Conservation (phyloP, 2,888 invertebrate species). For the Laothoe populi region DNA sequence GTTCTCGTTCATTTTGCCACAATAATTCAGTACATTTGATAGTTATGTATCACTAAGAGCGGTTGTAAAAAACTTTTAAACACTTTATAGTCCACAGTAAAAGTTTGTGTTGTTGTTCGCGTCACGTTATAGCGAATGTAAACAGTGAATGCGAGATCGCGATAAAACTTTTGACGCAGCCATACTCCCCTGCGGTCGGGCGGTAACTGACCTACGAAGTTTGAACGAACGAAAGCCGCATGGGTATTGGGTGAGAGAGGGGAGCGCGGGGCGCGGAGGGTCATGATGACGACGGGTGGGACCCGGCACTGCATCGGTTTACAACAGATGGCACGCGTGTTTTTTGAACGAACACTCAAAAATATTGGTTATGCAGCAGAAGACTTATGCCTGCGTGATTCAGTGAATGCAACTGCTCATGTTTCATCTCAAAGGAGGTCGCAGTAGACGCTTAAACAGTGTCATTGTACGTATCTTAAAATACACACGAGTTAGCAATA, state of each 20-base stretch:
- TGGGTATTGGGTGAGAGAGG: conserved; percentile 69
- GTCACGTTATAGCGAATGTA: conserved; percentile 77
- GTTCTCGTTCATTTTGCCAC: conserved; percentile 75
- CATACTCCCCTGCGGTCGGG: conserved; percentile 84
- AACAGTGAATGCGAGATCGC: conserved; percentile 79
- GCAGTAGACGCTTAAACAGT: conserved; percentile 59
- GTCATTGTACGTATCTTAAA: conserved; percentile 40
- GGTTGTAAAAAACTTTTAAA: conserved; percentile 60
- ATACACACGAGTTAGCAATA: conserved; percentile 20
- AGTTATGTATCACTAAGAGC: conserved; percentile 64
- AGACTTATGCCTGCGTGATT: conserved; percentile 79
- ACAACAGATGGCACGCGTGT: conserved; percentile 85
- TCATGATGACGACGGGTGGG: conserved; percentile 71
- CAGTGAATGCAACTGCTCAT: conserved; percentile 70
- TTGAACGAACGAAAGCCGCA: conserved; percentile 84
- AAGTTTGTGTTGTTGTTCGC: conserved; percentile 67
- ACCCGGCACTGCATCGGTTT: conserved; percentile 77
- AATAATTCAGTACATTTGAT: conserved; percentile 76
- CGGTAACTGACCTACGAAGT: conserved; percentile 86
- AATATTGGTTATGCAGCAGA: conserved; percentile 79
- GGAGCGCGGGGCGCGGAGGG: conserved; percentile 62
- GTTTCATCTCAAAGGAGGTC: conserved; percentile 82
- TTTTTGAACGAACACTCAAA: conserved; percentile 78
- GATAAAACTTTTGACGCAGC: conserved; percentile 82
- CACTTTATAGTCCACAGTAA: conserved; percentile 64